Conservation (phyloP, 2,113 vertebrate species). For the Leptobrachium leishanense region DNA sequence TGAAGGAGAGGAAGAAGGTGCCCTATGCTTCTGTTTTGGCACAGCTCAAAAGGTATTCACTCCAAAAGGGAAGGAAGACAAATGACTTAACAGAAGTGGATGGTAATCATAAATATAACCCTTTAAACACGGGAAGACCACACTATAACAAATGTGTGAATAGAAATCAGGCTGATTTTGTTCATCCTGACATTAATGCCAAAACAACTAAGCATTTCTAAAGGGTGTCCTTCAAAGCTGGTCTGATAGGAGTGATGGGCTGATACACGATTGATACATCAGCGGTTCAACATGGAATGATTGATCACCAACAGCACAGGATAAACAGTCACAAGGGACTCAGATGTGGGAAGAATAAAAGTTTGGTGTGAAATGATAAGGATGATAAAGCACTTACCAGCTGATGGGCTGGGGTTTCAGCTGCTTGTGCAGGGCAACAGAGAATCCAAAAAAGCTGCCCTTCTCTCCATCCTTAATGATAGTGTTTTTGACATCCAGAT, state of each 20-base stretch:
- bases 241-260: neutral
- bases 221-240: too few species aligned
- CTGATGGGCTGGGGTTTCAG: constrained; percentile 74
- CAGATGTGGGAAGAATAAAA: too few species aligned
- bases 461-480: constrained; percentile 80
- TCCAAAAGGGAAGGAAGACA: neutral
- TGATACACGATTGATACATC: neutral
- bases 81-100: too few species aligned
- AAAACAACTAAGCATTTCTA: neutral
- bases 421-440: constrained; percentile 86
- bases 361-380: neutral
- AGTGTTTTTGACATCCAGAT: constrained; percentile 81
- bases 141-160: too few species aligned
- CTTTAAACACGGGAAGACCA: too few species aligned
- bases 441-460: constrained; percentile 87
- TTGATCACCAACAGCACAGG: too few species aligned
- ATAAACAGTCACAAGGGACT: neutral
- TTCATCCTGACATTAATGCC: neutral
- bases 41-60: neutral
- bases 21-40: neutral
- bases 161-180: neutral
- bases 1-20: neutral
- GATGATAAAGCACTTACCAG: constrained; percentile 76
- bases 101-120: too few species aligned
- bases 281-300: too few species aligned